phyloP scores from a whole-genome alignment of 2,888 invertebrate genomes.

The Folsomia candida region DNA sequence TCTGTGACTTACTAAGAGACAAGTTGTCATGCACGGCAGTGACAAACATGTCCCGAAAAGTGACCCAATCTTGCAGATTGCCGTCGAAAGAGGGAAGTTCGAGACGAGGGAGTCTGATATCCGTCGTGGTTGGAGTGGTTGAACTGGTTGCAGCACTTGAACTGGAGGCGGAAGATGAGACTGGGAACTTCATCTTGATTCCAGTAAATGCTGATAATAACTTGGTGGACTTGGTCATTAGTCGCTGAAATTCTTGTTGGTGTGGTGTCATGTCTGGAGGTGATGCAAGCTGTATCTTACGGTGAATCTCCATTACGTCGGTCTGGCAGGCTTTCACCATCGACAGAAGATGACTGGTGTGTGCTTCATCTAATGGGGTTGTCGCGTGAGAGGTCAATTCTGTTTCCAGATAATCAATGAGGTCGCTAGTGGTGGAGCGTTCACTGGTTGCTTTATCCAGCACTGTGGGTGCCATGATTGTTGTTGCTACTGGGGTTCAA shows the following conservation, averaged over 20 bases:
- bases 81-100: no score
- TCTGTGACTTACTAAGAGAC: constrained; percentile 17
- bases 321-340: not conserved
- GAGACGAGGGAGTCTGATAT: constrained; percentile 18
- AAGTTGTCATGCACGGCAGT: constrained; percentile 20
- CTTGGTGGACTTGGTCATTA: not conserved
- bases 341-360: not conserved
- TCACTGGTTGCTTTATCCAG: not conserved
- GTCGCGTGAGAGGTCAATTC: not conserved
- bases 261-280: not conserved
- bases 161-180: not conserved
- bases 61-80: no score
- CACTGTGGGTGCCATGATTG: not conserved
- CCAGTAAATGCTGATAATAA: not conserved
- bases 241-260: not conserved
- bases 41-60: no score
- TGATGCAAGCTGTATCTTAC: not conserved
- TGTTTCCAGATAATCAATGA: not conserved
- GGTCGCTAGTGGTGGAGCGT: not conserved
- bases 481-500: no score
- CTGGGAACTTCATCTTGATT: not conserved
- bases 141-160: not conserved
- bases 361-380: not conserved
- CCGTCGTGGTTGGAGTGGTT: no score
- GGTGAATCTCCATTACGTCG: constrained; percentile 5